phyloP scores from a whole-genome alignment of 2,888 invertebrate species.

The Drosophila anceps region DNA sequence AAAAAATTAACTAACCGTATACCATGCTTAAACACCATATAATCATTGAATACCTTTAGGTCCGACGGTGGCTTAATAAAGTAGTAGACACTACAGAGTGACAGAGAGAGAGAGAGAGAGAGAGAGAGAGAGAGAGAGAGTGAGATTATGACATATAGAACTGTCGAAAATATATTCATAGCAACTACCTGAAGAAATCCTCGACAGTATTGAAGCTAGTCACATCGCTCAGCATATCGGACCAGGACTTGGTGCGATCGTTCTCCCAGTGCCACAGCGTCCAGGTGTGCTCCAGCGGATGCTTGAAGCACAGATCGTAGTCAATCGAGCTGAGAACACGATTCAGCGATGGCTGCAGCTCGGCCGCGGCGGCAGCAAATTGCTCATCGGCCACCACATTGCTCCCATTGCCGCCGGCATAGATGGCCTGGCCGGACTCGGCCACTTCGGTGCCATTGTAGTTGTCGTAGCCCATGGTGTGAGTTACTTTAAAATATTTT shows the following conservation, averaged over 20 bases:
- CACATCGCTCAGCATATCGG: slow-evolving; percentile 95
- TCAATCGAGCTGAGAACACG: slow-evolving; percentile 52
- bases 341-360: slow-evolving; percentile 57
- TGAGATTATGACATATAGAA: background rate
- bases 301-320: slow-evolving; percentile 91
- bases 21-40: slow-evolving; percentile 90
- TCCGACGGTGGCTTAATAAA: slow-evolving; percentile 93
- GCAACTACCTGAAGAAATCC: slow-evolving; percentile 92
- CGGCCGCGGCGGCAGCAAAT: slow-evolving; percentile 28
- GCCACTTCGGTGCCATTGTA: slow-evolving; percentile 40
- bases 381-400: slow-evolving; percentile 30
- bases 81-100: slow-evolving; percentile 89
- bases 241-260: slow-evolving; percentile 93
- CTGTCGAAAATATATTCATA: background rate
- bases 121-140: background rate
- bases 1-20: slow-evolving; percentile 63
- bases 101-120: slow-evolving; percentile 85
- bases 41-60: slow-evolving; percentile 91
- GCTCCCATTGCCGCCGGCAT: slow-evolving; percentile 3
- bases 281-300: slow-evolving; percentile 97
- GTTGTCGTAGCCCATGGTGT: slow-evolving; percentile 65
- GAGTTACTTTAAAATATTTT: slow-evolving; percentile 25
- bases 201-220: slow-evolving; percentile 97
- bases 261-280: slow-evolving; percentile 98
- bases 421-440: slow-evolving; percentile 26